These are phyloP conservation scores for Drosophila quadrilineata DNA, from an alignment of 1,140 invertebrate species.

Conservation along the genomic window DNA sequence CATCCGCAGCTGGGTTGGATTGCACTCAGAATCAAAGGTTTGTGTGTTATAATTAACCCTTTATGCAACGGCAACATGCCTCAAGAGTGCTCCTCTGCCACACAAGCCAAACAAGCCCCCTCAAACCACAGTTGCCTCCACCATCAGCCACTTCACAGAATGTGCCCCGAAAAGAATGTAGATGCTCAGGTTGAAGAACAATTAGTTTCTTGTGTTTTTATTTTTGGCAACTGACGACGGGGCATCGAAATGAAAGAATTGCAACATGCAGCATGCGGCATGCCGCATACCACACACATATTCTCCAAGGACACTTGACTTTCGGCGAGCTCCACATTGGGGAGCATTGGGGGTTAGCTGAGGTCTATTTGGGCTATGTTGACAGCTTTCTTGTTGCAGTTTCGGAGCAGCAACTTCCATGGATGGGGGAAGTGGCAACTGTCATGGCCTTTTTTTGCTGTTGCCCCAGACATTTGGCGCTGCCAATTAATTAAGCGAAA, in stretches of 20 bases:
- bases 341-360: not conserved
- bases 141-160: constrained; percentile 35
- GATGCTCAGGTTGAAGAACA: constrained; percentile 30
- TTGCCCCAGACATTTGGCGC: constrained; percentile 49
- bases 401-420: not conserved
- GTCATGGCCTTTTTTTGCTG: constrained; percentile 39
- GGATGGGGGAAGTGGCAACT: constrained; percentile 1
- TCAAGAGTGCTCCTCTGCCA: constrained; percentile 36
- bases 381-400: constrained; percentile 54
- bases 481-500: constrained; percentile 81
- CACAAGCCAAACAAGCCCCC: too few relatives aligned
- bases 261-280: constrained; percentile 58
- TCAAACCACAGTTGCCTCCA: not conserved
- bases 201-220: constrained; percentile 56
- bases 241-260: constrained; percentile 73
- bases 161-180: constrained; percentile 19
- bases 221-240: too few relatives aligned
- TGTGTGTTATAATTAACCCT: constrained; percentile 68
- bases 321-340: constrained; percentile 33
- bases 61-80: constrained; percentile 60
- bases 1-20: not conserved
- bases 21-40: constrained; percentile 35
- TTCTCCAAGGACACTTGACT: constrained; percentile 77
- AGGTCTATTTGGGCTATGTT: constrained; percentile 42
- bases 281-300: constrained; percentile 43